Evolutionary conservation across 2,113 vertebrate genomes (phyloP).

Genomic region (Bucco capensis): DNA sequence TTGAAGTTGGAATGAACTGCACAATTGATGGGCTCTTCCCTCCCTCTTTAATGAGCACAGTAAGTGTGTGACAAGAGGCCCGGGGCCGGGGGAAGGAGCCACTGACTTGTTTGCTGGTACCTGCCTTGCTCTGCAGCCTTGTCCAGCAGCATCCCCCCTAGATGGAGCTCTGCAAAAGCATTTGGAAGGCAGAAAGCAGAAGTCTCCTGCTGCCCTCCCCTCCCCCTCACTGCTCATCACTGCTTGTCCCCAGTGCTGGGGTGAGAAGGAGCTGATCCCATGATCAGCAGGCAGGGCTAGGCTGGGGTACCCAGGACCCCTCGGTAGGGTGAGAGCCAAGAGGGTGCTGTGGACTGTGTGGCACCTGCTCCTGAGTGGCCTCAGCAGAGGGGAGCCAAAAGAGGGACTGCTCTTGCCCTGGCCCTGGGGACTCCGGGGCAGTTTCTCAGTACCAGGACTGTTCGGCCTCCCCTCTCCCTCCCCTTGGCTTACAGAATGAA

Average conservation of each 20-base stretch:
- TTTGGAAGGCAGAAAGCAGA: neutral
- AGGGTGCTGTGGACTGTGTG: neutral
- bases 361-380: neutral
- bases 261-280: neutral
- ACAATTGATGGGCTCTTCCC: slow-evolving; percentile 68
- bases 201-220: neutral
- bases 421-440: neutral
- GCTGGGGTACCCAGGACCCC: neutral
- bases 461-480: neutral
- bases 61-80: neutral
- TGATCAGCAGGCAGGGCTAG: neutral
- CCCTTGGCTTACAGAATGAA: neutral
- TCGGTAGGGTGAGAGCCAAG: accelerated
- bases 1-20: slow-evolving; percentile 49
- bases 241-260: neutral
- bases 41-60: slow-evolving; percentile 1
- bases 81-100: slow-evolving; percentile 19
- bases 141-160: slow-evolving; percentile 41
- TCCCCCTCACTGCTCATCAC: neutral
- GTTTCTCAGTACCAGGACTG: neutral
- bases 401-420: neutral
- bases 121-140: neutral
- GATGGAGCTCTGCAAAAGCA: slow-evolving; percentile 62
- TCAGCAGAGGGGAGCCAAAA: neutral
- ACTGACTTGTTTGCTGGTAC: neutral